These are phyloP conservation scores for Yponomeuta evonymella DNA, from an alignment of 2,888 invertebrate species.

Conservation along the genomic window DNA sequence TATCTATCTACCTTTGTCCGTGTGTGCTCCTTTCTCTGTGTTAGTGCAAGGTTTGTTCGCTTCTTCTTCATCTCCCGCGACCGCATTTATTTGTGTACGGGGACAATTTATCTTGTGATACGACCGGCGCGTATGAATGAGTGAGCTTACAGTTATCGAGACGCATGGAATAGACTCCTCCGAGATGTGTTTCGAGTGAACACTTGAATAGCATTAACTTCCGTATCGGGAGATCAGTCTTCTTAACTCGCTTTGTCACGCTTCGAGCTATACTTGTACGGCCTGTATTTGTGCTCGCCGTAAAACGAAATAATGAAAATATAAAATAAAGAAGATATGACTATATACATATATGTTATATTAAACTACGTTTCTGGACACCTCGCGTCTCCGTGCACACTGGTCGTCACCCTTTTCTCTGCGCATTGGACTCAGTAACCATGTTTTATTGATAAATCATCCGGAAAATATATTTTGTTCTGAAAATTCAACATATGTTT, in stretches of 20 bases:
- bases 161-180: slow-evolving; percentile 34
- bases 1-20: slow-evolving; percentile 50
- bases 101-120: slow-evolving; percentile 70
- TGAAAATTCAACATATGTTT: too few relatives aligned
- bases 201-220: slow-evolving; percentile 7
- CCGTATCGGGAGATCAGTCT: neutral
- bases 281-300: too few relatives aligned
- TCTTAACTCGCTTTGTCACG: neutral
- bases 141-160: slow-evolving; percentile 55
- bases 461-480: too few relatives aligned
- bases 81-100: slow-evolving; percentile 64
- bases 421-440: too few relatives aligned
- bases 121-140: slow-evolving; percentile 63
- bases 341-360: too few relatives aligned
- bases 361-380: too few relatives aligned
- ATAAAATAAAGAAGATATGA: too few relatives aligned
- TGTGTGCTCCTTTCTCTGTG: slow-evolving; percentile 26
- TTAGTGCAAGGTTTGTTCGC: slow-evolving; percentile 34
- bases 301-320: too few relatives aligned
- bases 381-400: too few relatives aligned
- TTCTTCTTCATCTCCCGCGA: slow-evolving; percentile 47
- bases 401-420: too few relatives aligned
- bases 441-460: too few relatives aligned
- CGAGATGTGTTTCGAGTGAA: slow-evolving; percentile 6
- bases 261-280: neutral